Evolutionary conservation across 1,140 invertebrate species (phyloP), one percentile per base, ranked within the genome.

Genomic region (Varroa destructor): DNA sequence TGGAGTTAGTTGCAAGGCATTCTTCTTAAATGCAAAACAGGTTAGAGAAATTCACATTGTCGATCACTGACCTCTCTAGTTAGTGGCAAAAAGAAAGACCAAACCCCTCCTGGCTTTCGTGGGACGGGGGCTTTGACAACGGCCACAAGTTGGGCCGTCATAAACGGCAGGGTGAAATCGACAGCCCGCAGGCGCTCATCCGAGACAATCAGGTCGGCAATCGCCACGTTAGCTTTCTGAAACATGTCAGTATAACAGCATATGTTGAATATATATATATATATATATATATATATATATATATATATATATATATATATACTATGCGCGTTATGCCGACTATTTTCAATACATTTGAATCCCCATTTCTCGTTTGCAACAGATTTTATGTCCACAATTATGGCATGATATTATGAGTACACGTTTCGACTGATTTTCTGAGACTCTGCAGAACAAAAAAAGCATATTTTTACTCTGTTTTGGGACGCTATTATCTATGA

Each of bases 161-260:
- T 94, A 78, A 93, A 96, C 0, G 92, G 92, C 85, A 92, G 92
- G 10, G 91, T 94, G 79, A 95, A 96, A 79, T 95, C 91, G 1
- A 95, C 90, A 3, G 88, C 91, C 81, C 89, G 86, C 75, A 90
- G 85, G 46, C 93, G 80, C 76, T 92, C 89, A 77, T 91, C 92
- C 0, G 90, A 95, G 73, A 97, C 95, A 5, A 92, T 94, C 8
- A 97, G 83, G 83, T 95, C 93, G 0, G 89, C 91, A 72, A 95
- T 89, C 1, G 91, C 92, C 56, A 95, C 79, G 81, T 96, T 93
- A 6, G 91, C 91, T 78, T 87, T 87, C 82, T 67, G 61, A 25
- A 67, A 67, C 36, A 12, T 40, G 5, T 1, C 46, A 12, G 2
- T 40, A 67, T 67, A 2, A 3, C 46, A 51, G 3, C 8, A 8